These are phyloP conservation scores for Cacoxenus indagator DNA, from an alignment of 2,888 invertebrate genomes.

Conservation along the genomic window DNA sequence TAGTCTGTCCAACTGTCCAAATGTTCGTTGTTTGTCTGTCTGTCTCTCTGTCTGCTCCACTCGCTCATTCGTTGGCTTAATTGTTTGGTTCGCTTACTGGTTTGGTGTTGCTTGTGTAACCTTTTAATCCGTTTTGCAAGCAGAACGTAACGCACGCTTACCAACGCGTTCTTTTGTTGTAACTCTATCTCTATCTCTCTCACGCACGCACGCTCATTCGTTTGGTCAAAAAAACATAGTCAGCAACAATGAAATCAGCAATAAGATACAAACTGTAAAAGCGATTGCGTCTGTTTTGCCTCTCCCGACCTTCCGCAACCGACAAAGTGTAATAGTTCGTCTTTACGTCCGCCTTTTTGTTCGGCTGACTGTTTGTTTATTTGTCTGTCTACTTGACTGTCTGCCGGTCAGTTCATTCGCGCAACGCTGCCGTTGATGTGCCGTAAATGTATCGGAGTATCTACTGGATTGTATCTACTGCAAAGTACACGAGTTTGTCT, in stretches of 20 bases:
- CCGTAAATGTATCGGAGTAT: background rate
- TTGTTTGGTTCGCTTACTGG: constrained; percentile 1
- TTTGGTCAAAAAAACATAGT: constrained; percentile 16
- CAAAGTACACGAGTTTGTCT: constrained; percentile 7
- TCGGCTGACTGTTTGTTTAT: background rate
- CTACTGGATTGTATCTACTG: constrained; percentile 6
- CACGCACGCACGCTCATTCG: background rate
- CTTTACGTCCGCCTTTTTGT: constrained; percentile 28
- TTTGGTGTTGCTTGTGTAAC: constrained; percentile 54
- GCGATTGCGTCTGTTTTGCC: constrained; percentile 24
- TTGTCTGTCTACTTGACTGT: background rate
- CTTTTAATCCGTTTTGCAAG: constrained; percentile 68
- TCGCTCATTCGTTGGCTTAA: background rate
- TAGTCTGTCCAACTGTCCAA: background rate
- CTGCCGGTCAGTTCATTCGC: background rate
- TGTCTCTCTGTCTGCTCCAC: background rate
- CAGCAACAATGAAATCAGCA: constrained; percentile 41
- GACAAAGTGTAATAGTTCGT: constrained; percentile 22
- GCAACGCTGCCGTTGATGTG: background rate
- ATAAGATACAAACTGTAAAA: constrained; percentile 49
- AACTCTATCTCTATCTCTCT: background rate
- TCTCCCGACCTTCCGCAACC: no score
- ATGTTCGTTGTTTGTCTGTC: background rate
- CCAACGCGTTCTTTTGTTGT: background rate
- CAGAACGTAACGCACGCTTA: constrained; percentile 61